Evolutionary conservation across 2,113 vertebrate genomes (phyloP), one percentile per base, ranked within the genome.

Genomic region (Melozone crissalis): DNA sequence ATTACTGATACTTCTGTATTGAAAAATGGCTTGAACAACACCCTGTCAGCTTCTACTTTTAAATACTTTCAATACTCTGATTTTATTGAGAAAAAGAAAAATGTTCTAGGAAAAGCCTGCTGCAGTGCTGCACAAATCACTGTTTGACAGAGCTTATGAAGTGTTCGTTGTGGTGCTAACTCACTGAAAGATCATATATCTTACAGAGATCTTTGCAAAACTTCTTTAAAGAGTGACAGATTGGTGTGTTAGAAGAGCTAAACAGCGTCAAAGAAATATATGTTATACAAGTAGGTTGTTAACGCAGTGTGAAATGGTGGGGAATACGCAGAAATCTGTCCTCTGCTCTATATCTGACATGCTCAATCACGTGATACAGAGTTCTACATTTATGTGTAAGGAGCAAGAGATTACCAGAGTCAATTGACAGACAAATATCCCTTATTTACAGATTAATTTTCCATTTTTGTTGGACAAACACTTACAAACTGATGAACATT

Each of bases 141-240:
- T 75, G 51, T 85, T 65, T 92, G 84, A 87, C 89, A 93, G 84
- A 91, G 43, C 73, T 89, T 93, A 77, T 74, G 84, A 94, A 75
- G 58, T n/a, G 72, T 77, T 92, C 24, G 1, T 39, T 91, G 61
- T 5, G 27, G 69, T 84, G 62, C 57, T 91, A 94, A 82, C 65
- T 91, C 72, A 76, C 72, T 77, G 76, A 86, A 95, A 83, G 89
- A 92, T 80, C 80, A 82, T 87, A 47, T 67, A 87, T 94, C 87
- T 91, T 75, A 63, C 0, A 55, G 24, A 84, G n/a, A 87, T 72
- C 84, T 93, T 89, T 76, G 39, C 47, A 93, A 84, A 93, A 94
- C 75, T 94, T 95, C 58, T 79, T 84, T 74, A 72, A 84, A 89
- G 87, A 82, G 81, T 94, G 90, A 91, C 93, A 95, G 87, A 91